These are phyloP conservation scores for Drosophila saltans DNA, from an alignment of 1,140 invertebrate genomes.

Conservation along the genomic window DNA sequence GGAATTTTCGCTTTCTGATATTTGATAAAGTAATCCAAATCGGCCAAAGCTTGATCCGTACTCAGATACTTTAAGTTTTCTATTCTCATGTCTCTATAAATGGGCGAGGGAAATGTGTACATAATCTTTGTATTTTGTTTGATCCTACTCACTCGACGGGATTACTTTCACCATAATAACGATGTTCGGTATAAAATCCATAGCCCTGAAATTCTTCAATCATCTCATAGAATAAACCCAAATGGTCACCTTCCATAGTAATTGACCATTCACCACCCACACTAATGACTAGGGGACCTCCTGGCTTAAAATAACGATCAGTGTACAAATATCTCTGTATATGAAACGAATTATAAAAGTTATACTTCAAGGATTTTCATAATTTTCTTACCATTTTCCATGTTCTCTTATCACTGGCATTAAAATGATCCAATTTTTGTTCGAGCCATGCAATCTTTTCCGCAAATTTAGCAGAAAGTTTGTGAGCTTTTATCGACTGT, in stretches of 20 bases:
- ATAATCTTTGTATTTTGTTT: background rate
- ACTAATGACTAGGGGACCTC: constrained; percentile 88
- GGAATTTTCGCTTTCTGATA: constrained; percentile 83
- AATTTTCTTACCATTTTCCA: constrained; percentile 85
- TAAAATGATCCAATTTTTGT: constrained; percentile 87
- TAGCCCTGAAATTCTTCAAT: constrained; percentile 85
- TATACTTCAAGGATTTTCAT: background rate
- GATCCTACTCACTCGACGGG: constrained; percentile 85
- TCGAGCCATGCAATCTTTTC: constrained; percentile 42
- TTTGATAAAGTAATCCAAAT: constrained; percentile 87
- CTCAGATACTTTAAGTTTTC: constrained; percentile 87
- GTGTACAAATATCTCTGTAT: constrained; percentile 55
- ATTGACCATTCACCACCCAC: constrained; percentile 88
- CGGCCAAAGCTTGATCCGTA: constrained; percentile 88
- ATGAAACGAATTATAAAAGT: background rate
- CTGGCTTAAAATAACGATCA: constrained; percentile 54
- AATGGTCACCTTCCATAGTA: constrained; percentile 72
- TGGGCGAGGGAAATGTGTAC: background rate
- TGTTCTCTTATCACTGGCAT: constrained; percentile 85
- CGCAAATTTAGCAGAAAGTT: background rate
- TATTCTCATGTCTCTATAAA: constrained; percentile 83
- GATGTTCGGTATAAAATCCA: constrained; percentile 89
- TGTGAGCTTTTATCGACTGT: background rate
- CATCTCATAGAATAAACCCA: constrained; percentile 84
- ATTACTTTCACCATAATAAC: constrained; percentile 91